Conservation (phyloP, 2,113 vertebrate genomes). For the Labrus mixtus region DNA sequence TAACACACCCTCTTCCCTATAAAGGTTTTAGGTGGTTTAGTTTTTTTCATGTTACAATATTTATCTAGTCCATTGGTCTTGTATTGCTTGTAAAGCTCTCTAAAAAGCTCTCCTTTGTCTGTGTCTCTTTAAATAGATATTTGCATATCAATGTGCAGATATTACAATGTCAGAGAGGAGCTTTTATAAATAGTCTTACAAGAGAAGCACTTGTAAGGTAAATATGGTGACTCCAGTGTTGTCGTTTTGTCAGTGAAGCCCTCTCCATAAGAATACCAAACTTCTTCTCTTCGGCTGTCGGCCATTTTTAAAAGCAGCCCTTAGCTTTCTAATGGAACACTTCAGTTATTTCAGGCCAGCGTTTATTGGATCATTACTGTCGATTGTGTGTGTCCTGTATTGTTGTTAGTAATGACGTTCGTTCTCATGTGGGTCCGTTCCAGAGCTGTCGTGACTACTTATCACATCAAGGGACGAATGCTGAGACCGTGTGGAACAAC, state of each 20-base stretch:
- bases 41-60: too few relatives aligned
- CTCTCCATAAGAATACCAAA: not conserved
- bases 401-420: conserved; percentile 1
- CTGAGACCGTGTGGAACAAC: conserved; percentile 84
- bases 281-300: conserved; percentile 17
- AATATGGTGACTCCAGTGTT: conserved; percentile 7
- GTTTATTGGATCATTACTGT: not conserved
- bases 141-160: too few relatives aligned
- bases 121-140: too few relatives aligned
- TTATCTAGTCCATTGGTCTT: too few relatives aligned
- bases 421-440: conserved; percentile 32
- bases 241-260: conserved; percentile 2
- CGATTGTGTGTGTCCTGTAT: conserved; percentile 1
- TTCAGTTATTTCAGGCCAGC: conserved; percentile 14
- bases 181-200: too few relatives aligned
- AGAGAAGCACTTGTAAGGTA: too few relatives aligned
- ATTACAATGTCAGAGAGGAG: too few relatives aligned
- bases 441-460: conserved; percentile 87
- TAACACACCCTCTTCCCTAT: too few relatives aligned
- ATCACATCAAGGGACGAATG: conserved; percentile 80
- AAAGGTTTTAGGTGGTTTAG: too few relatives aligned
- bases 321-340: not conserved
- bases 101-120: too few relatives aligned
- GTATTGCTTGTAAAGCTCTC: too few relatives aligned
- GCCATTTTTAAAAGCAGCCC: conserved; percentile 9